These are phyloP conservation scores for Mesorhabditis spiculigera DNA, from an alignment of 2,888 invertebrate genomes.

Conservation along the genomic window DNA sequence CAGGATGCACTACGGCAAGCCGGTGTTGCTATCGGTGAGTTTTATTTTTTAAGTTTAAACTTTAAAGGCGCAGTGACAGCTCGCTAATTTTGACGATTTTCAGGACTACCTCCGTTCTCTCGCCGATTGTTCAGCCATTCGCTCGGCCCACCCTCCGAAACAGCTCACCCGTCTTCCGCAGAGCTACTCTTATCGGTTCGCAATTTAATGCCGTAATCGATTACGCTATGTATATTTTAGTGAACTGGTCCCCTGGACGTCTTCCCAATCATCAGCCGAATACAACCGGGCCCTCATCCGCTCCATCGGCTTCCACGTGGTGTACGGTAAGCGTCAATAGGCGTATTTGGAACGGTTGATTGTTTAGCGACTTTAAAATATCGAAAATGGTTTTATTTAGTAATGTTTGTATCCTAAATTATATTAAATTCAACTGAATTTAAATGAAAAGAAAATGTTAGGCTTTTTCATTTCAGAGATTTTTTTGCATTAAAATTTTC, in stretches of 20 bases:
- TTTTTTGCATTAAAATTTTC: not conserved
- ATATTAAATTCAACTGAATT: too few relatives aligned
- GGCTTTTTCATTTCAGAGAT: too few relatives aligned
- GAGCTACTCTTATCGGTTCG: slow-evolving; percentile 31
- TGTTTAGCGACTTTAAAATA: not conserved
- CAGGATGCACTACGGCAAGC: slow-evolving; percentile 42
- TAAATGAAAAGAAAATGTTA: too few relatives aligned
- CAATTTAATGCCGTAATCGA: not conserved
- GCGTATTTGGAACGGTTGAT: too few relatives aligned
- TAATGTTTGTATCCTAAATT: not conserved
- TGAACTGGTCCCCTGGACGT: slow-evolving; percentile 51
- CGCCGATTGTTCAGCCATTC: not conserved
- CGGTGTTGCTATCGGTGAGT: slow-evolving; percentile 35
- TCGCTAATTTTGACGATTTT: slow-evolving; percentile 6
- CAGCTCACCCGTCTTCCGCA: slow-evolving; percentile 24
- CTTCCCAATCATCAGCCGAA: slow-evolving; percentile 25
- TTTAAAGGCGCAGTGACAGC: not conserved
- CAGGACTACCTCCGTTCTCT: slow-evolving; percentile 15
- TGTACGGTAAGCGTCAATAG: slow-evolving; percentile 30
- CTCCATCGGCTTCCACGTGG: slow-evolving; percentile 48
- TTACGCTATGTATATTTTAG: slow-evolving; percentile 20
- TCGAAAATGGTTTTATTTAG: slow-evolving; percentile 4
- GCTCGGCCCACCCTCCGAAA: not conserved
- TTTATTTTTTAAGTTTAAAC: slow-evolving; percentile 11
- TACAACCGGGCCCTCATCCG: slow-evolving; percentile 46